Base-by-base conservation (phyloP, 2,888 invertebrate species). In the Cenopis cana region DNA sequence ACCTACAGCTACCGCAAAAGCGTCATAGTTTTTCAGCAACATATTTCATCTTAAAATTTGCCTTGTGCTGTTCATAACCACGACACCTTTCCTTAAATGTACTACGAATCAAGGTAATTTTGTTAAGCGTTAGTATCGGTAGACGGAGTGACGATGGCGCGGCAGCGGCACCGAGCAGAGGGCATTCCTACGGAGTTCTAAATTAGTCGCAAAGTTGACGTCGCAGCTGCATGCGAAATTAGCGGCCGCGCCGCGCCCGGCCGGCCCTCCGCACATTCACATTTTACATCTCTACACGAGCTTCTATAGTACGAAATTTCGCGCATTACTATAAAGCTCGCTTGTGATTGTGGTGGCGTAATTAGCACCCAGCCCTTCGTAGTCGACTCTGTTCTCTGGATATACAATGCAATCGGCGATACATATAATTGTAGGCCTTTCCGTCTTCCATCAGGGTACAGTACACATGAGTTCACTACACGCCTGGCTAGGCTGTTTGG, bases 61-160 rank as follows among this genome's bases (percentile, higher is more conserved):
- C 24, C 24, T 24, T 3, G 24, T 24, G 33, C 33, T 8, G 9
- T 33, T 33, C 8, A 33, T 8, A 33, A 33, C 33, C 33, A 6
- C 33, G 9, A 33, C 2, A 2, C 29, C 5, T 29, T n/a, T n/a
- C n/a, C n/a, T n/a, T n/a, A n/a, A n/a, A 29, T 29, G 29, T 29
- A 29, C 29, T 33, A 33, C 8, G 33, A 46, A 4, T n/a, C 10
- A 41, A 10, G 29, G 24, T 55, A n/a, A 41, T 12, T 41, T 29
- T 10, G n/a, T 41, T 41, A 56, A 36, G 18, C 20, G 59, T 36
- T 12, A 52, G 20, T 20, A 20, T 75, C 75, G 75, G 79, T 79
- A 89, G 89, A 89, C 87, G 78, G 87, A 84, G 72, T 87, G 89
- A 86, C 88, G 88, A 55, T 59, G 54, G 49, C 49, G 49, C 17